Percentiles rank a stretch among this genome's conserved stretches.
These are phyloP conservation scores for Cydia strobilella DNA, from an alignment of 1,140 invertebrate species.

Conservation along the genomic window DNA sequence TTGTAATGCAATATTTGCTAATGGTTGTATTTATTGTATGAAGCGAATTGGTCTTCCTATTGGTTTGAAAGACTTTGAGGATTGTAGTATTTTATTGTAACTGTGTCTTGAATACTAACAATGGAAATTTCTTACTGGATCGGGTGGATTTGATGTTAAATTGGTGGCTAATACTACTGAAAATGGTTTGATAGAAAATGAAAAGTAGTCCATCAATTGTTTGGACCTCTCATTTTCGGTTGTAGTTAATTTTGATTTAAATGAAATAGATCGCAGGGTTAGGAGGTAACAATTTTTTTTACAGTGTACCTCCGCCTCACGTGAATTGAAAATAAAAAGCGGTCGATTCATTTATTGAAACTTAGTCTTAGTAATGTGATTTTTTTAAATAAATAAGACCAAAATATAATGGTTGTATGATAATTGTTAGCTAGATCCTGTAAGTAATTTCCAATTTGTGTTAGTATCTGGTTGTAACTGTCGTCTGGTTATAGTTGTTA, in stretches of 20 bases:
- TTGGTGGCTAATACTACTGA: neutral
- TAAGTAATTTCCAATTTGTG: neutral
- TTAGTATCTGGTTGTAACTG: slow-evolving; percentile 11
- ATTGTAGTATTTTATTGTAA: slow-evolving; percentile 2
- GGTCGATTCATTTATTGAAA: neutral
- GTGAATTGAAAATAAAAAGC: slow-evolving; percentile 7
- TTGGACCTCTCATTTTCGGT: neutral
- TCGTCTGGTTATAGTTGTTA: slow-evolving; percentile 1
- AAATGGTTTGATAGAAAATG: neutral
- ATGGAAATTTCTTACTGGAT: neutral
- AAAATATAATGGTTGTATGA: neutral
- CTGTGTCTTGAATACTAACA: neutral
- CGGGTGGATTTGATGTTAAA: neutral
- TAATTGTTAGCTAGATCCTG: slow-evolving; percentile 10
- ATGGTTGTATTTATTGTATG: neutral
- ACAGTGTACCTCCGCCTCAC: neutral
- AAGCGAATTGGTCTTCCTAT: neutral
- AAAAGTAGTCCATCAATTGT: neutral
- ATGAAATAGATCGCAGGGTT: slow-evolving; percentile 7
- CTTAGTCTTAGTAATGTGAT: neutral
- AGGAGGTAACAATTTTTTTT: slow-evolving; percentile 7
- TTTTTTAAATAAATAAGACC: neutral
- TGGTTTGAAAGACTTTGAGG: neutral
- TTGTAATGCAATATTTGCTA: neutral
- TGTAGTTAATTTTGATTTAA: neutral